Percentiles rank a stretch among this genome's conserved stretches.
These are phyloP conservation scores for Brachionus koreanus DNA, from an alignment of 1,140 invertebrate genomes.

Conservation along the genomic window DNA sequence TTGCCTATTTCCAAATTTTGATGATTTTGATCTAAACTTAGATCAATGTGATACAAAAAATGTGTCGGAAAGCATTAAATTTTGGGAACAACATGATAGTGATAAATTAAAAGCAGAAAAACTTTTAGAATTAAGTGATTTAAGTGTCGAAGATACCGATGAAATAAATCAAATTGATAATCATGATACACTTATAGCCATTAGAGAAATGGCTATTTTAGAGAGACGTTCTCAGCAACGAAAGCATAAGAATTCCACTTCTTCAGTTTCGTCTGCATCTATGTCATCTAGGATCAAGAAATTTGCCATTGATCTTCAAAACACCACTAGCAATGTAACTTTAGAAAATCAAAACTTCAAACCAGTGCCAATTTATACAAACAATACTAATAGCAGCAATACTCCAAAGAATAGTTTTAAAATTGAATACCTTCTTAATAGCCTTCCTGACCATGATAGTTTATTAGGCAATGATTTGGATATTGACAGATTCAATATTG, in stretches of 20 bases:
- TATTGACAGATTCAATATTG: neutral
- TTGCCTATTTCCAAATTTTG: neutral
- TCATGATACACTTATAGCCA: neutral
- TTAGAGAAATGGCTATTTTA: constrained; percentile 35
- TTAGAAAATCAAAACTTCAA: neutral
- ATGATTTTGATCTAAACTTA: neutral
- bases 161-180: neutral
- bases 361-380: neutral
- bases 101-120: neutral
- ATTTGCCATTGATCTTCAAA: constrained; percentile 35
- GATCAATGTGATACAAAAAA: neutral
- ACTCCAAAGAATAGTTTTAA: neutral
- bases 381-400: neutral
- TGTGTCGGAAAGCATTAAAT: neutral
- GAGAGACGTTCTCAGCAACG: neutral
- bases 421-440: neutral
- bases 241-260: constrained; percentile 41
- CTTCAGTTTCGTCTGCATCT: neutral
- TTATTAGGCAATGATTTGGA: neutral
- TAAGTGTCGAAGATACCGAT: neutral
- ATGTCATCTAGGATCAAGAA: constrained; percentile 34
- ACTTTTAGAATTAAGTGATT: neutral
- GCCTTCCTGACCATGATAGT: neutral
- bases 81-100: neutral
- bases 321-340: neutral